Conservation (phyloP, 2,113 vertebrate species). For the Hepsetus odoe region DNA sequence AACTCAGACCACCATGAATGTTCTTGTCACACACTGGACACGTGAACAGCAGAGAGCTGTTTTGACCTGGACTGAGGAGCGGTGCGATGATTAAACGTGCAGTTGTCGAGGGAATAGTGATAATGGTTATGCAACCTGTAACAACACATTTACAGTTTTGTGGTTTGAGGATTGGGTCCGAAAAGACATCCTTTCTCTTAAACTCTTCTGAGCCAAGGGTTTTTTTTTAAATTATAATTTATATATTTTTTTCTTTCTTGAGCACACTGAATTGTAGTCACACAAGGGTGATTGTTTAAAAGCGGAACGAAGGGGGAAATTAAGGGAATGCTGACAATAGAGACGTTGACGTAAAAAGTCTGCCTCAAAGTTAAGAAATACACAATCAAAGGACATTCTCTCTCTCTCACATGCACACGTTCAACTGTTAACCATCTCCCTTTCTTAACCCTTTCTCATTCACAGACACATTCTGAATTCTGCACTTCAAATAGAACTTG, state of each 20-base stretch:
- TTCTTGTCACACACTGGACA: slow-evolving; percentile 12
- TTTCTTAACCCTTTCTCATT: neutral
- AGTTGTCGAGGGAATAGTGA: slow-evolving; percentile 6
- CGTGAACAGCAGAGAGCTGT: slow-evolving; percentile 14
- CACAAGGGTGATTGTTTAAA: neutral
- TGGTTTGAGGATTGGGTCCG: slow-evolving; percentile 32
- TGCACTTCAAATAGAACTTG: neutral
- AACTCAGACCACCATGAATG: slow-evolving; percentile 30
- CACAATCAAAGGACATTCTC: neutral
- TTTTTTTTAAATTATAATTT: no score
- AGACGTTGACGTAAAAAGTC: slow-evolving; percentile 2
- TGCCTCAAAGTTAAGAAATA: neutral
- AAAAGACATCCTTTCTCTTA: slow-evolving; percentile 21
- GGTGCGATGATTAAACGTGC: slow-evolving; percentile 24
- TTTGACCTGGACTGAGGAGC: slow-evolving; percentile 15
- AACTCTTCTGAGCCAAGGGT: slow-evolving; percentile 12
- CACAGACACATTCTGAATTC: neutral
- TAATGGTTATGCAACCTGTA: slow-evolving; percentile 32
- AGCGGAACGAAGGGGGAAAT: no score
- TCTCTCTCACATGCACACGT: neutral
- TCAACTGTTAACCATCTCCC: neutral
- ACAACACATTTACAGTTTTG: slow-evolving; percentile 33
- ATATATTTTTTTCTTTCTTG: neutral
- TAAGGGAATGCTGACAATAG: neutral
- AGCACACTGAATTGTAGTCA: slow-evolving; percentile 23